Evolutionary conservation across 37 sponge, comb jelly and placozoan genomes (phyloP).

Genomic region (Mnemiopsis leidyi): DNA sequence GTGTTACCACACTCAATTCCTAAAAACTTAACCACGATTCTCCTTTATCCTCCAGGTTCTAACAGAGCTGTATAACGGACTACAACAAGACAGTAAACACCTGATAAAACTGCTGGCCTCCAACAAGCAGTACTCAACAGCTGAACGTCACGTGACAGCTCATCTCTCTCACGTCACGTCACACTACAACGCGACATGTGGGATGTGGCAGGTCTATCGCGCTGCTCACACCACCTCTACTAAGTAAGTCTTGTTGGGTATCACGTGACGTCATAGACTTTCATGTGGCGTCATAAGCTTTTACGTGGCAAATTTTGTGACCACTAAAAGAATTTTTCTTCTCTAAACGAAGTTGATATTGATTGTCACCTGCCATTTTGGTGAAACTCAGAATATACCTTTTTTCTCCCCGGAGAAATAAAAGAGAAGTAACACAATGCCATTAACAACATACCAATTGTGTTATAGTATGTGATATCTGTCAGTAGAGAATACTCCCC

Average conservation of each 20-base stretch:
- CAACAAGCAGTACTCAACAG: constrained; percentile 56
- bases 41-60: no score
- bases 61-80: constrained; percentile 63
- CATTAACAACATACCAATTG: no score
- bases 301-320: no score
- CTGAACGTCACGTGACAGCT: constrained; percentile 18
- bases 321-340: no score
- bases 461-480: no score
- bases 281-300: neutral
- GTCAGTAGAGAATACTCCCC: neutral
- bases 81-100: constrained; percentile 47
- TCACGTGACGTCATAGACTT: neutral
- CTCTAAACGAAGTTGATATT: neutral
- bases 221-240: constrained; percentile 55
- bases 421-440: no score
- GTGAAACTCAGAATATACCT: neutral
- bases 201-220: constrained; percentile 53
- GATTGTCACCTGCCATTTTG: neutral
- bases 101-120: constrained; percentile 7
- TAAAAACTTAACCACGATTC: no score
- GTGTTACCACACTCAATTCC: no score
- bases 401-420: no score
- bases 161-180: constrained; percentile 43
- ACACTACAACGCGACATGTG: constrained; percentile 42
- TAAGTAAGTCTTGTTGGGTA: neutral